Evolutionary conservation across 1,140 invertebrate species (phyloP), one percentile per base, ranked within the genome.

Genomic region (Drosophila setifemur): DNA sequence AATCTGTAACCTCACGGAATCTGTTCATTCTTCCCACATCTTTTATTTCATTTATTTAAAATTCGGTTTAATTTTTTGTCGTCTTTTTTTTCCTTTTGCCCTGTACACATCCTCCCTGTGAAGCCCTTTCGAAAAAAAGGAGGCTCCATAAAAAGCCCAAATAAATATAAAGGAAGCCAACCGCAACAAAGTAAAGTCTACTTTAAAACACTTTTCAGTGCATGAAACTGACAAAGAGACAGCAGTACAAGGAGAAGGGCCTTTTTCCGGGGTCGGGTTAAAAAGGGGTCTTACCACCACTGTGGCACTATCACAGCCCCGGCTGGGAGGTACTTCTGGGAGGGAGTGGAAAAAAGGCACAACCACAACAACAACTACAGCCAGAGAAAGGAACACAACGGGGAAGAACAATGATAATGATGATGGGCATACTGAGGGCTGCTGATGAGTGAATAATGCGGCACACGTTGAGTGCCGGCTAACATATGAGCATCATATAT

Each of bases 401-500:
- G 58, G 58, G 57, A 67, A 66, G 58, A 77, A 77, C 73, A 77
- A 76, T 76, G 73, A 76, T 77, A 77, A 77, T 77, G 74, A 78
- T 77, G 74, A 77, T 77, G 74, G 74, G 74, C 74, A 68, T 77
- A 69, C 73, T 76, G 73, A 55, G 71, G 66, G 73, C 66, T 78
- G 74, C 74, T 77, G 74, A 77, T 77, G 74, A 77, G 74, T 77
- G 74, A 77, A 77, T 77, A 77, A 77, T 77, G 74, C 74, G 74
- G 74, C 74, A 77, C 74, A 77, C 74, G 74, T 77, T 77, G 74
- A 77, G 74, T 77, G 74, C 68, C 73, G 58, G 74, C 74, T 77
- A 77, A 77, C 74, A 77, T 77, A 77, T 77, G 74, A 77, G 74
- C 74, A 67, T 77, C 74, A 78, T 77, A 77, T 77, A 77, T 77